Evolutionary conservation across 1,140 invertebrate species (phyloP).

Genomic region (Formica exsecta): DNA sequence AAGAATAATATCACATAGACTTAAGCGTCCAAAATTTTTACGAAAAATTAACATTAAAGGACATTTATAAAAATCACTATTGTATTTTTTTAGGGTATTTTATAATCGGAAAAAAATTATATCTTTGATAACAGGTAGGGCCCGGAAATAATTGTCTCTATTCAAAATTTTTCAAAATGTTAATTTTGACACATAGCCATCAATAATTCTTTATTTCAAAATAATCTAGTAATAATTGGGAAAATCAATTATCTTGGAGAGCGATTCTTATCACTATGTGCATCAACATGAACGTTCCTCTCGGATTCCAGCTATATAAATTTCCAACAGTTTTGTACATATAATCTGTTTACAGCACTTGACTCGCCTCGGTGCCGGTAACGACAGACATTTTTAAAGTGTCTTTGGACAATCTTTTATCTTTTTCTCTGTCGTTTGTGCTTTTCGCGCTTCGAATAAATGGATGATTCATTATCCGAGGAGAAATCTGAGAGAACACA

Average conservation of each 20-base stretch:
- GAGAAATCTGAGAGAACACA: not conserved
- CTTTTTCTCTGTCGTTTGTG: conserved; percentile 13
- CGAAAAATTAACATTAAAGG: too few species aligned
- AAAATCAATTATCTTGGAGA: not conserved
- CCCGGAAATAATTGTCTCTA: not conserved
- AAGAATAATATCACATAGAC: too few species aligned
- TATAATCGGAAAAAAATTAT: too few species aligned
- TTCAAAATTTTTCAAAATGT: not conserved
- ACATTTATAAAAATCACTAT: too few species aligned
- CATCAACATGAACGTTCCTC: not conserved
- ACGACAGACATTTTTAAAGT: conserved; percentile 69
- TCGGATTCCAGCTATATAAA: conserved; percentile 50
- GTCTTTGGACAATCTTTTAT: conserved; percentile 56
- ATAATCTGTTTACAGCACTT: conserved; percentile 67
- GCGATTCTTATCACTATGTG: conserved; percentile 53
- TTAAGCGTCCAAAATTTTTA: too few species aligned
- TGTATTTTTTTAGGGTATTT: too few species aligned
- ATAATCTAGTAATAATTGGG: not conserved
- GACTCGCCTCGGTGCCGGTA: conserved; percentile 43
- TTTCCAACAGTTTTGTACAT: conserved; percentile 53
- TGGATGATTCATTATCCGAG: conserved; percentile 1
- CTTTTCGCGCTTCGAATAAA: conserved; percentile 9
- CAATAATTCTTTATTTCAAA: not conserved
- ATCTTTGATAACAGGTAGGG: too few species aligned
- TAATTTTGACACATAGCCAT: not conserved